Percentiles rank a stretch among this genome's conserved stretches.
These are phyloP conservation scores for Phasianus colchicus DNA, from an alignment of 2,113 vertebrate genomes.

Conservation along the genomic window DNA sequence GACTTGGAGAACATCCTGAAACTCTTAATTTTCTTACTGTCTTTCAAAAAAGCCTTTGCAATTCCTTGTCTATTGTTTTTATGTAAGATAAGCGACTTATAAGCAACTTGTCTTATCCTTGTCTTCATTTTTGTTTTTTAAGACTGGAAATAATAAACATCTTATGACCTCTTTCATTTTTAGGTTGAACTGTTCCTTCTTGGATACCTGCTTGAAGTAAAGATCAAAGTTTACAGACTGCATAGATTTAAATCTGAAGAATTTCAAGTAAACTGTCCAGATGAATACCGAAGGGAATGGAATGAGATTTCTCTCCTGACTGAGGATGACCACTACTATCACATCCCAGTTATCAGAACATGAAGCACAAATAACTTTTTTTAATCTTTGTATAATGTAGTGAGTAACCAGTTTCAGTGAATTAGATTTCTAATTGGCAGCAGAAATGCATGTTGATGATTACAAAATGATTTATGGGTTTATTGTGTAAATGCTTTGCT, in stretches of 20 bases:
- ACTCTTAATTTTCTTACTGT: not conserved
- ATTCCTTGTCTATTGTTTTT: not conserved
- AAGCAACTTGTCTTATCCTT: not conserved
- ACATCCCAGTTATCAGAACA: conserved; percentile 75
- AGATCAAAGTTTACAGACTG: conserved; percentile 81
- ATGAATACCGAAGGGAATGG: conserved; percentile 78
- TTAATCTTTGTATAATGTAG: not conserved
- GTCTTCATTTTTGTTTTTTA: not conserved
- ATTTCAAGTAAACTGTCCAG: conserved; percentile 78
- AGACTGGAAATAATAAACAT: not conserved
- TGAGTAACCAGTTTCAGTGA: not conserved
- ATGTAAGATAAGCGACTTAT: not conserved
- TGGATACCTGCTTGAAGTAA: conserved; percentile 81
- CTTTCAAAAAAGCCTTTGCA: not conserved
- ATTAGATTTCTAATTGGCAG: conserved; percentile 5
- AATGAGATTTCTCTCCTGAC: conserved; percentile 81
- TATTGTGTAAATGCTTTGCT: conserved; percentile 34
- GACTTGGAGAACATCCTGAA: not conserved
- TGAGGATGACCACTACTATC: conserved; percentile 80
- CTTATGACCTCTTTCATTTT: conserved; percentile 35
- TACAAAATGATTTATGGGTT: conserved; percentile 2
- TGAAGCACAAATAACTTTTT: not conserved
- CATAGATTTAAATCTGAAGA: conserved; percentile 79
- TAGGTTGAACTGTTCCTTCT: conserved; percentile 84
- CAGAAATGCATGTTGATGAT: conserved; percentile 11